Evolutionary conservation across 2,113 vertebrate genomes (phyloP).

Genomic region (Machaerirhynchus nigripectus): DNA sequence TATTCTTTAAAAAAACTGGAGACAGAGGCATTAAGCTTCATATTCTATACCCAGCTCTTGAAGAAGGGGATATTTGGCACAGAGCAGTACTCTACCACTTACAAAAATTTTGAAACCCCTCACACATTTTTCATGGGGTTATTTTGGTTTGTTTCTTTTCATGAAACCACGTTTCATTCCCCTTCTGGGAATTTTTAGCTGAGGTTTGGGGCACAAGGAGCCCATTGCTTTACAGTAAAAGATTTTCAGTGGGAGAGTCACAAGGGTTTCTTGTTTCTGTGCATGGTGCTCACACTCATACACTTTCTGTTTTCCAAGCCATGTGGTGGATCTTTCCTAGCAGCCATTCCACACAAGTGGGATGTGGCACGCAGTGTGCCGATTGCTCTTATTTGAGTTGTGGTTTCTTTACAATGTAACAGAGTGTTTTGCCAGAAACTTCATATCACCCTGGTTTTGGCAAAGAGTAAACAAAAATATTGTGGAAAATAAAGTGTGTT

Average conservation of each 20-base stretch:
- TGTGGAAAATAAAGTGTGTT: background rate
- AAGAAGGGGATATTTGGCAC: background rate
- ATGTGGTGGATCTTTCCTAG: background rate
- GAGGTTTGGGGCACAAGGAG: background rate
- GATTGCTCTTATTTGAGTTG: background rate
- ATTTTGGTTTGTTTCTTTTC: background rate
- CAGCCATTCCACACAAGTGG: background rate
- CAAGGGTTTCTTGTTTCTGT: background rate
- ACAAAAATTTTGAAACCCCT: background rate
- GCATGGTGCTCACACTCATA: fast-evolving
- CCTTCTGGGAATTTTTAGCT: background rate
- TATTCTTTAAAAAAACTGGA: background rate
- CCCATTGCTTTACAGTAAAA: background rate
- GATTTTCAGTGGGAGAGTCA: background rate
- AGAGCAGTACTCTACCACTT: background rate
- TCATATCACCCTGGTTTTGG: background rate
- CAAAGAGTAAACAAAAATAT: background rate
- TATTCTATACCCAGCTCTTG: background rate
- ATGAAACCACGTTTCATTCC: background rate
- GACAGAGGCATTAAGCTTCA: background rate
- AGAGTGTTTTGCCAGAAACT: background rate
- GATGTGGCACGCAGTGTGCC: background rate
- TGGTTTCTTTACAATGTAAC: background rate
- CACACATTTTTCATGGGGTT: background rate
- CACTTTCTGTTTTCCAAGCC: background rate